Base-by-base conservation (phyloP, 1,140 invertebrate species). In the Penaeus japonicus region DNA sequence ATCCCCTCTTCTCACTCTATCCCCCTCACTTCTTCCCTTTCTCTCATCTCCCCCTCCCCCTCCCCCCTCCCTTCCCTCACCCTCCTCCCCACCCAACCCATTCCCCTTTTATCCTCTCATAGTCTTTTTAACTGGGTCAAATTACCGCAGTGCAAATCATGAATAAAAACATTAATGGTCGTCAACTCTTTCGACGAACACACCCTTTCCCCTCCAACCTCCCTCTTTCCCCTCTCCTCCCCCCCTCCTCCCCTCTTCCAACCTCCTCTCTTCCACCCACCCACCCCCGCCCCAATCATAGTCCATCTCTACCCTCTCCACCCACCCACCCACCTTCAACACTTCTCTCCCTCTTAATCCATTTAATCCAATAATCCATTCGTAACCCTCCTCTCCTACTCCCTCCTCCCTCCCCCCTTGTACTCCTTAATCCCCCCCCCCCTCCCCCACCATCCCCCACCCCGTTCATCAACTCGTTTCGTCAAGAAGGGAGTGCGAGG, bases 21-120 rank as follows among this genome's bases (percentile, higher is more conserved):
- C 77, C 53, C 77, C 53, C 78, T 47, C 78, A n/a, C 78, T 79
- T 39, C 53, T 39, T 79, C 77, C 39, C 77, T 79, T 39, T 79
- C 77, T 79, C 77, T 79, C 77, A 39, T 39, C 53, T n/a, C 57
- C n/a, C 57, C n/a, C 57, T 59, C 57, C n/a, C 57, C n/a, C 57
- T 59, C 59, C 27, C 12, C 27, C 59, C 12, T 27, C 27, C 59
- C 27, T 12, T 65, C 12, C 12, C 59, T 12, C 59, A 2, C 59
- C 12, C 59, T 12, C 59, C 27, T 12, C 27, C 59, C n/a, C 57
- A 17, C 57, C n/a, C 57, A 17, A 22, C n/a, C 57, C n/a, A 15
- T 59, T n/a, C n/a, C 57, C n/a, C 57, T 59, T n/a, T 59, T n/a
- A 17, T n/a, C n/a, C 57, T n/a, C n/a, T n/a, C n/a, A 15, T 59